Conservation (phyloP, 2,797 vertebrate species). For the Mergus octosetaceus region DNA sequence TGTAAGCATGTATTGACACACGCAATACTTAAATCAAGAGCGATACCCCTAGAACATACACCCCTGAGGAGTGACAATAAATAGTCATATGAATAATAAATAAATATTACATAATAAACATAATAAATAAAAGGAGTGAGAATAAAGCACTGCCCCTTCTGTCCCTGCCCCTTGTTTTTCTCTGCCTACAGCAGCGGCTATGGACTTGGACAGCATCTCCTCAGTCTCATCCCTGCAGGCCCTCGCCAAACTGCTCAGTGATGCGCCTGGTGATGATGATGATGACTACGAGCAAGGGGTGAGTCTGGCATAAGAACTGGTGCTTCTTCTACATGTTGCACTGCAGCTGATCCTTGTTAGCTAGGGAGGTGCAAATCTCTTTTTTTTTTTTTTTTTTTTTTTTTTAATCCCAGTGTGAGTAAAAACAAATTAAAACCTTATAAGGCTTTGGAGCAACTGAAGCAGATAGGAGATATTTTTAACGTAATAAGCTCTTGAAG, state of each 20-base stretch:
- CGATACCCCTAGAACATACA: no score
- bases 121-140: not conserved
- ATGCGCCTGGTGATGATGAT: slow-evolving; percentile 33
- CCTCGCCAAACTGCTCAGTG: slow-evolving; percentile 68
- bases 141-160: not conserved
- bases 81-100: no score
- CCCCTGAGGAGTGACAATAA: not conserved
- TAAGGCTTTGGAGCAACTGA: not conserved
- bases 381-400: not conserved
- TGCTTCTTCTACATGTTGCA: not conserved
- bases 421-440: not conserved
- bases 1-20: accelerated
- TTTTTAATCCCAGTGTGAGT: not conserved
- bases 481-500: not conserved
- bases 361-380: not conserved
- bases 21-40: no score
- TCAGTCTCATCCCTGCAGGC: slow-evolving; percentile 43
- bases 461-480: not conserved
- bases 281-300: slow-evolving; percentile 35
- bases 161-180: not conserved
- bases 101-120: no score
- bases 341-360: not conserved
- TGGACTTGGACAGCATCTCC: slow-evolving; percentile 13
- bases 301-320: not conserved
- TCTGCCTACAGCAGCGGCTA: not conserved